Evolutionary conservation across 2,888 invertebrate species (phyloP), one percentile per base, ranked within the genome.

Genomic region (Cephus pygmeus): DNA sequence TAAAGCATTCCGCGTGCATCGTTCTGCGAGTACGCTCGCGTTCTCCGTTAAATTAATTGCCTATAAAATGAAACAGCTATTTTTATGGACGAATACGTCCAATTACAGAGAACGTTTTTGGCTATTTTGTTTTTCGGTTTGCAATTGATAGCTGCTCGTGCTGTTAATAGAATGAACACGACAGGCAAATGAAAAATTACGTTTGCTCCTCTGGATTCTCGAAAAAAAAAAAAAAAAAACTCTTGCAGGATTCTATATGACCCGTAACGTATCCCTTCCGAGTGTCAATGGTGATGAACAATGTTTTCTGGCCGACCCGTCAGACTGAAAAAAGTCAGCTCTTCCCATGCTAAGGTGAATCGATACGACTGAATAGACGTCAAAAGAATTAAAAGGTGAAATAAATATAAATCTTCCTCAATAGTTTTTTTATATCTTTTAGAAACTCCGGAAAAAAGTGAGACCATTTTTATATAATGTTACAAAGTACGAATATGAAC

Each of bases 21-120:
- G 56, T 56, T 56, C 56, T 56, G 56, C 23, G 56, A 23, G 56
- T 15, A 0, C 56, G 56, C 56, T 56, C 56, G 84, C 81, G 83
- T 86, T 84, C 82, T 82, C 84, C 82, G 78, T 84, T 81, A 85
- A 89, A 88, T 89, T 88, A 90, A 89, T 90, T 88, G 89, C 85
- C 88, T 88, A 87, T 90, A 89, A 90, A 90, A 87, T 85, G 88
- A 87, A 88, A 89, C 87, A 87, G 88, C 88, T 87, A 88, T 89
- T 90, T 90, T 90, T 90, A 89, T 86, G 87, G 86, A 83, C 82
- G 81, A 82, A 81, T 81, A 87, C 83, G 88, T 89, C 88, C 88
- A 90, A 90, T 90, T 90, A 88, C 87, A 84, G 79, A 77, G 78
- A 81, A 56, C 56, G 56, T 56, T 56, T 23, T 23, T 23, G 56